Evolutionary conservation across 2,888 invertebrate species (phyloP).

Genomic region (Cheilosia variabilis): DNA sequence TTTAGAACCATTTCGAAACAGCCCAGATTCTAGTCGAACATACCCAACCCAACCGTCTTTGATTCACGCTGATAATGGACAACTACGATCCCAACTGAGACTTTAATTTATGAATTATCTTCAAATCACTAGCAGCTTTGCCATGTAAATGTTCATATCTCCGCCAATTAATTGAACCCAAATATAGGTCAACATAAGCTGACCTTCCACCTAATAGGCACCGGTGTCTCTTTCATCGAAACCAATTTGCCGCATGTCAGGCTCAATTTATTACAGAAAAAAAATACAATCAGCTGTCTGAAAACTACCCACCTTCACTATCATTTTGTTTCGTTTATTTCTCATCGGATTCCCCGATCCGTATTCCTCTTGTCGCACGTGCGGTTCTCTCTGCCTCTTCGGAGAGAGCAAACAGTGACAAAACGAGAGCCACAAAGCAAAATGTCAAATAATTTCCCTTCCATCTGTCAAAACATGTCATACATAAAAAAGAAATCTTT

Average conservation of each 20-base stretch:
- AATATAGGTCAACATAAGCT: too few relatives aligned
- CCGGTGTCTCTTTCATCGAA: too few relatives aligned
- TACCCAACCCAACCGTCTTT: too few relatives aligned
- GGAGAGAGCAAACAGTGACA: constrained; percentile 12
- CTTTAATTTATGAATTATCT: too few relatives aligned
- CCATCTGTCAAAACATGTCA: constrained; percentile 76
- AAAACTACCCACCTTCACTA: constrained; percentile 54
- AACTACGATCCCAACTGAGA: too few relatives aligned
- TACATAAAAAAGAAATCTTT: constrained; percentile 61
- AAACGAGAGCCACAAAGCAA: constrained; percentile 59
- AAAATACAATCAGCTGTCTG: constrained; percentile 49
- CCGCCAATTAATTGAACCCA: too few relatives aligned
- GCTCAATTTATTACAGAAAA: neutral
- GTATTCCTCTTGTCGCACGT: constrained; percentile 67
- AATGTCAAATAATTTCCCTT: constrained; percentile 70
- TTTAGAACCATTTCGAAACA: too few relatives aligned
- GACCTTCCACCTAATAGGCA: neutral
- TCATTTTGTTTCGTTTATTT: constrained; percentile 41
- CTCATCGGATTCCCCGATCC: constrained; percentile 31
- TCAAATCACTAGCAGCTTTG: too few relatives aligned
- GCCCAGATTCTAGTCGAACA: too few relatives aligned
- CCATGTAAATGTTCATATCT: too few relatives aligned
- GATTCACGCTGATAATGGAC: too few relatives aligned
- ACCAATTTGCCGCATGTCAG: constrained; percentile 3
- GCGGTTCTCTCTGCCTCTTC: constrained; percentile 40